These are phyloP conservation scores for Brachionus plicatilis DNA, from an alignment of 1,140 invertebrate genomes.

Conservation along the genomic window DNA sequence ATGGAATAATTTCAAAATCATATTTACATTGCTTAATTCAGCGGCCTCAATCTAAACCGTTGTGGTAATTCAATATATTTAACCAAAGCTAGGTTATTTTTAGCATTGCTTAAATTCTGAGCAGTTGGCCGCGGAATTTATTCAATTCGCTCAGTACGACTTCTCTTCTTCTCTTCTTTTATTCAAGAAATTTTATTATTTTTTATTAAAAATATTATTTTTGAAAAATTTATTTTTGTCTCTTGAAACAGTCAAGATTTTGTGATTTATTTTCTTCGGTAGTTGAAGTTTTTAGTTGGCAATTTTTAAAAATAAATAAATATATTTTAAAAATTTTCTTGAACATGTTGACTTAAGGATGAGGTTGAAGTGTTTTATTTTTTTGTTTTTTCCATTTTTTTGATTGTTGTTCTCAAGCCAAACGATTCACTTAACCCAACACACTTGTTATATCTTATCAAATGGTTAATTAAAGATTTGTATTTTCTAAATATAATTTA, in stretches of 20 bases:
- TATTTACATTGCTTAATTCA: constrained; percentile 23
- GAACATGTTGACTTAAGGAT: constrained; percentile 23
- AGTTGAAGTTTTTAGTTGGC: not conserved
- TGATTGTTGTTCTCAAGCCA: constrained; percentile 9
- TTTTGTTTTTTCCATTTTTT: not conserved
- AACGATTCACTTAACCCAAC: not conserved
- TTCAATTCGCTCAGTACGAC: not conserved
- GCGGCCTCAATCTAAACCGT: not conserved
- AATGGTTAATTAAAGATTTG: not conserved
- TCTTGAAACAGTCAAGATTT: not conserved
- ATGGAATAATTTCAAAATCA: constrained; percentile 13
- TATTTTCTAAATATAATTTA: constrained; percentile 1
- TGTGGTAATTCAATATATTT: not conserved
- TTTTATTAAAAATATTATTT: not conserved
- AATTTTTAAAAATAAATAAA: not conserved
- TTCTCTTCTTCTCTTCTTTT: too few species aligned
- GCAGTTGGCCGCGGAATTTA: not conserved
- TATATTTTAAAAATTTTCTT: not conserved
- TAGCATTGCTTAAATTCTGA: not conserved
- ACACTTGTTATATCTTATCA: constrained; percentile 9
- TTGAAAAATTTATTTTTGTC: not conserved
- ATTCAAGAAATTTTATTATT: not conserved
- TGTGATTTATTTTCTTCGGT: not conserved
- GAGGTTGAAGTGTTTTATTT: constrained; percentile 3
- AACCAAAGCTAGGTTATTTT: not conserved